Conservation (phyloP, 2,113 vertebrate species). For the Aviceda subcristata region DNA sequence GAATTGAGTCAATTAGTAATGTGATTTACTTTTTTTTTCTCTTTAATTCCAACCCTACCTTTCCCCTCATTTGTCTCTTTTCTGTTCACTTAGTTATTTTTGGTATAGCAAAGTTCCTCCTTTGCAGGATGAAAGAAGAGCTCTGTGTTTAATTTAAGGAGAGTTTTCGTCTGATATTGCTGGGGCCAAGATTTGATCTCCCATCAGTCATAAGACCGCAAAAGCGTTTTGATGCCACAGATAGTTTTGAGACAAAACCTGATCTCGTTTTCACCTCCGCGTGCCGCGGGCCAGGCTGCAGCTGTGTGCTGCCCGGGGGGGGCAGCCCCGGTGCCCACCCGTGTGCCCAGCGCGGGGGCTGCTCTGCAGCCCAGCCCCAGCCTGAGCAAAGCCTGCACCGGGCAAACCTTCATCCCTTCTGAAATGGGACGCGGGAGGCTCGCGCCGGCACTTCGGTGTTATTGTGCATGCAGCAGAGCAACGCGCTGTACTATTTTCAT, state of each 20-base stretch:
- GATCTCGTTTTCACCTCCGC: not conserved
- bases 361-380: not conserved
- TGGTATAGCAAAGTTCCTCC: not conserved
- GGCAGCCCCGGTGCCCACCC: not conserved
- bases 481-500: accelerated
- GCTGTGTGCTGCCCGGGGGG: not conserved
- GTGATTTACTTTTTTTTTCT: not conserved
- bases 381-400: not conserved
- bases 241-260: not conserved
- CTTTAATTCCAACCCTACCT: not conserved
- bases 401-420: too few species aligned
- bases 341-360: accelerated
- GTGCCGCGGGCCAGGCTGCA: not conserved
- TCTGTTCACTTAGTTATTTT: not conserved
- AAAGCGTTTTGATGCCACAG: not conserved
- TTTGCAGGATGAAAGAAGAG: not conserved
- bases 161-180: not conserved
- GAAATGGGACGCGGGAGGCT: accelerated
- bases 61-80: not conserved
- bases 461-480: not conserved
- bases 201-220: accelerated
- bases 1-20: slow-evolving; percentile 3
- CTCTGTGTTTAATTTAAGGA: not conserved
- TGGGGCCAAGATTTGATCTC: not conserved
- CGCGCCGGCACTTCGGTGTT: accelerated